Evolutionary conservation across 2,113 vertebrate species (phyloP).

Genomic region (Thinocorus orbignyianus): DNA sequence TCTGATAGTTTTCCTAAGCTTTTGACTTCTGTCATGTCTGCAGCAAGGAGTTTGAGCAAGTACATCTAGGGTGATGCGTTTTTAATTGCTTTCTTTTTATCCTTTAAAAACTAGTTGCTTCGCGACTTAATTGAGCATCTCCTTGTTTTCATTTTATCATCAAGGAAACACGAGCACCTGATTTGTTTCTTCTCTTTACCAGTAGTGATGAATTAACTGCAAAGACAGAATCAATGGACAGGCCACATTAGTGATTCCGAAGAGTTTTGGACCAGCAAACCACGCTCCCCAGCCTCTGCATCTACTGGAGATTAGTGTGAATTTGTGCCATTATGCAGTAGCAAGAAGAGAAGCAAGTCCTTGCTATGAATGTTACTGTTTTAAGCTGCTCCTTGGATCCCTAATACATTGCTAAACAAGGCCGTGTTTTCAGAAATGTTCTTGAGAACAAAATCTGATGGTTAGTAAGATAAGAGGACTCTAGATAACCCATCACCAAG

Average conservation of each 20-base stretch:
- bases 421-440: not conserved
- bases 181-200: not conserved
- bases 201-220: not conserved
- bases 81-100: conserved; percentile 27
- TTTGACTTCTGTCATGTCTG: not conserved
- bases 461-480: not conserved
- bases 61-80: not conserved
- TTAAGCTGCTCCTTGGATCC: not conserved
- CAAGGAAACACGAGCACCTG: not conserved
- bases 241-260: not conserved
- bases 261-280: not conserved
- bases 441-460: not conserved
- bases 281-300: not conserved
- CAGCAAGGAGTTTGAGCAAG: not conserved
- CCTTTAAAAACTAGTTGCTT: not conserved
- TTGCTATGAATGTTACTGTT: not conserved
- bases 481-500: not conserved
- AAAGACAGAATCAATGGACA: not conserved
- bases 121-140: not conserved
- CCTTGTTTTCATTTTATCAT: not conserved
- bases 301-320: not conserved
- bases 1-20: not conserved
- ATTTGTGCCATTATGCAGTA: fast-evolving
- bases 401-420: not conserved
- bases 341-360: not conserved